phyloP scores from a whole-genome alignment of 35 echinoderm and acorn worm species.

The Heliocidaris tuberculata region DNA sequence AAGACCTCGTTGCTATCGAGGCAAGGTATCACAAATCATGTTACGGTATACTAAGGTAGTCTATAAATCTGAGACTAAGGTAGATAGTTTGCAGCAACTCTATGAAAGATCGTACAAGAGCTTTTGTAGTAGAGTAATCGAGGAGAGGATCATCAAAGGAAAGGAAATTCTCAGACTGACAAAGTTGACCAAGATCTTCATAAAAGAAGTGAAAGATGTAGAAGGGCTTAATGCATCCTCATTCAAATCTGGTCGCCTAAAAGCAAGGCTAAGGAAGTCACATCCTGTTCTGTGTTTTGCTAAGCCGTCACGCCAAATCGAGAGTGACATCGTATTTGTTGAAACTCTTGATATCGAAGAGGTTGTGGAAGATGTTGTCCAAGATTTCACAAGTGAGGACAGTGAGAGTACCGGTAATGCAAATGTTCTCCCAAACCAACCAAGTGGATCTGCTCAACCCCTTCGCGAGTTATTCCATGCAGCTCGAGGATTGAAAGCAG shows the following conservation, averaged over 20 bases:
- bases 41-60: not conserved
- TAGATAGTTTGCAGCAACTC: not conserved
- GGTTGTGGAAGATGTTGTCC: too few relatives aligned
- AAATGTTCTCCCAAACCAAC: not conserved
- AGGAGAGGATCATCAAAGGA: not conserved
- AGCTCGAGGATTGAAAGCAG: not conserved
- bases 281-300: too few relatives aligned
- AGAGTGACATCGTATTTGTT: too few relatives aligned
- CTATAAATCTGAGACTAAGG: not conserved
- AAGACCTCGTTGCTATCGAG: not conserved
- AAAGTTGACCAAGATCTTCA: not conserved
- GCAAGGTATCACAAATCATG: not conserved
- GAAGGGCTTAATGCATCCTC: not conserved
- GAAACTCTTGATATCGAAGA: too few relatives aligned
- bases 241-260: slow-evolving; percentile 7
- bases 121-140: not conserved
- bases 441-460: not conserved
- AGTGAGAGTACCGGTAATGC: not conserved
- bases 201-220: not conserved
- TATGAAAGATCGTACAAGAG: not conserved
- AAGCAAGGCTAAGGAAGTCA: too few relatives aligned
- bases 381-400: not conserved
- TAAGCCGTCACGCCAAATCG: too few relatives aligned
- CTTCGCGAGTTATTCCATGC: not conserved
- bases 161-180: not conserved